Conservation (phyloP, 2,113 vertebrate genomes). For the Falco punctatus region DNA sequence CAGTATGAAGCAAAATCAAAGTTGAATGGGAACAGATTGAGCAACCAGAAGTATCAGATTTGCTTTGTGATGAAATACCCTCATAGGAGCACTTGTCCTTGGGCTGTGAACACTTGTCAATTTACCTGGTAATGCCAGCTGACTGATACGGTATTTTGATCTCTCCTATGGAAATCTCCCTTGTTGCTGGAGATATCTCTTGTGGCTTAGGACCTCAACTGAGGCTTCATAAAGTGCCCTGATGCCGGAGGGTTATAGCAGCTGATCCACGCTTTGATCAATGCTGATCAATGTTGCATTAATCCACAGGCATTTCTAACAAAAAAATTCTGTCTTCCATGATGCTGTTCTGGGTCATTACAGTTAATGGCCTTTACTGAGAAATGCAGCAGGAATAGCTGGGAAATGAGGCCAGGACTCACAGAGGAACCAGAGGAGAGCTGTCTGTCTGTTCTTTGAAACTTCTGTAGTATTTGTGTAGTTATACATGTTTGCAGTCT, state of each 20-base stretch:
- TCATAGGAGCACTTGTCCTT: not conserved
- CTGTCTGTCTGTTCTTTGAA: not conserved
- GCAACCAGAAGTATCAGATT: not conserved
- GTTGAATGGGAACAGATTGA: not conserved
- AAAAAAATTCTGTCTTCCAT: not conserved
- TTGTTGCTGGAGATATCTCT: not conserved
- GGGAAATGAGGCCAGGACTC: not conserved
- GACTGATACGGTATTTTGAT: not conserved
- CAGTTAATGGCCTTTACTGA: conserved; percentile 38
- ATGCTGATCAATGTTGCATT: not conserved
- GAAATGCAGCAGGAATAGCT: not conserved
- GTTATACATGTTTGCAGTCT: fast-evolving
- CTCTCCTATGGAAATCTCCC: not conserved
- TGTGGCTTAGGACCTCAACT: not conserved
- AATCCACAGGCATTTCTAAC: conserved; percentile 12
- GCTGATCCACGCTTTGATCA: not conserved
- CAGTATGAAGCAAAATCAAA: not conserved
- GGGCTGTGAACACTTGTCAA: not conserved
- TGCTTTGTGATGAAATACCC: not conserved
- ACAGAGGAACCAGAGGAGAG: not conserved
- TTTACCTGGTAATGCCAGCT: not conserved
- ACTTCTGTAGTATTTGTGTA: not conserved
- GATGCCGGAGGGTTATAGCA: not conserved
- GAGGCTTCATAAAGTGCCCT: not conserved
- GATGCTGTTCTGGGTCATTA: conserved; percentile 23